A percentile compares a stretch with the other conserved stretches of the same genome.
Evolutionary conservation across 2,113 vertebrate species (phyloP).

Genomic region (Osmerus eperlanus): DNA sequence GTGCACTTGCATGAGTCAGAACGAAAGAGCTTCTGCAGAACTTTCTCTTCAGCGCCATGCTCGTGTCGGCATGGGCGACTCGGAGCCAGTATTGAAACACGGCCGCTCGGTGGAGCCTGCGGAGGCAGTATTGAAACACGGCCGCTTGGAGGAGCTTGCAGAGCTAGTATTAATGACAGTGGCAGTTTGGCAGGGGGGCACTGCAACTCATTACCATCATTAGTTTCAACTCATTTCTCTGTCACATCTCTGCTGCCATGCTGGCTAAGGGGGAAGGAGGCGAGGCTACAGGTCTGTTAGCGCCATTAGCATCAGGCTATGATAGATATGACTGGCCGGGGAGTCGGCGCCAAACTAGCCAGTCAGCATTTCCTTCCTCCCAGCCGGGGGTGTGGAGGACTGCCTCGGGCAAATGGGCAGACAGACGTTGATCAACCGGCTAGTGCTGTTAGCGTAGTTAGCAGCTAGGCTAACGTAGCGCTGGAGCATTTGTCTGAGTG

Average conservation of each 20-base stretch:
- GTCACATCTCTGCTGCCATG: slow-evolving; percentile 51
- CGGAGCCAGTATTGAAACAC: background rate
- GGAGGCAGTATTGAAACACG: background rate
- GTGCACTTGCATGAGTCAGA: no score
- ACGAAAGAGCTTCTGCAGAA: no score
- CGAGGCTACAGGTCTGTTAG: background rate
- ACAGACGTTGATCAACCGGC: slow-evolving; percentile 1
- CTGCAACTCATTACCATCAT: slow-evolving; percentile 55
- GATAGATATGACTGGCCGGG: slow-evolving; percentile 52
- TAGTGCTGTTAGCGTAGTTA: slow-evolving; percentile 3
- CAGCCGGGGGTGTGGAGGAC: background rate
- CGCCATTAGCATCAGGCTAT: slow-evolving; percentile 48
- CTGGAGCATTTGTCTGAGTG: background rate
- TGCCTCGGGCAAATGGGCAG: background rate
- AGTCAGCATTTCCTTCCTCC: slow-evolving; percentile 43
- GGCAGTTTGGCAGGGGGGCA: slow-evolving; percentile 47
- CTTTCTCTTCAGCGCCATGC: background rate
- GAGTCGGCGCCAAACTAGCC: slow-evolving; percentile 45
- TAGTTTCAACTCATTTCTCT: slow-evolving; percentile 62
- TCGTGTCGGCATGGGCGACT: background rate
- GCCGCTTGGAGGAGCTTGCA: slow-evolving; percentile 50
- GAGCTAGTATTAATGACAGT: slow-evolving; percentile 47
- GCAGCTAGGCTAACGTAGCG: background rate
- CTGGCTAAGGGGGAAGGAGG: slow-evolving; percentile 23
- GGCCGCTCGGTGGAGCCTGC: background rate